A percentile compares a stretch with the other conserved stretches of the same genome.
Evolutionary conservation across 2,113 vertebrate genomes (phyloP).

Genomic region (Entosphenus tridentatus): DNA sequence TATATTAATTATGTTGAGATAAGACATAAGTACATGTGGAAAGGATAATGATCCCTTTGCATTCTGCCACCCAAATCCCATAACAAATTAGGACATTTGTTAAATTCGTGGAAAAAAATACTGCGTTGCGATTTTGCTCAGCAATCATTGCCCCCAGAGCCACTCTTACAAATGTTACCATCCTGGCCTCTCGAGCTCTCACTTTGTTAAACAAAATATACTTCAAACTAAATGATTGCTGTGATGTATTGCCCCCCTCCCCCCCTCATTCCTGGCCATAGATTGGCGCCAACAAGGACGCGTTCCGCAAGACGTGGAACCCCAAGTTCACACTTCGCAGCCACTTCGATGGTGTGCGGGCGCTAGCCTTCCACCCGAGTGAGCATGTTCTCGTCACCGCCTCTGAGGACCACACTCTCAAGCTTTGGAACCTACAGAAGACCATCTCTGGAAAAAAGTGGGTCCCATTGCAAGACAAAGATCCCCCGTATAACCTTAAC

Average conservation of each 20-base stretch:
- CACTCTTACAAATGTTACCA: no score
- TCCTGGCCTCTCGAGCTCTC: no score
- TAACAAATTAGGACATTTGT: no score
- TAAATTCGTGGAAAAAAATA: no score
- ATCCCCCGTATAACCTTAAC: background rate
- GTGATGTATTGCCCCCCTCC: background rate
- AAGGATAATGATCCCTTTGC: no score
- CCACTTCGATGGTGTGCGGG: slow-evolving; percentile 85
- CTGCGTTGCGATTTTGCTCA: no score
- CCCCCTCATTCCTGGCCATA: slow-evolving; percentile 20
- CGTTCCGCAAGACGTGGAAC: slow-evolving; percentile 95
- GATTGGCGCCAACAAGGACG: slow-evolving; percentile 83
- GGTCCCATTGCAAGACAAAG: slow-evolving; percentile 13
- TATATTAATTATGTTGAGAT: no score
- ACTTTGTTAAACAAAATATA: no score
- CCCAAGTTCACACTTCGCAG: slow-evolving; percentile 87
- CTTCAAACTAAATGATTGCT: no score
- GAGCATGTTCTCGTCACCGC: slow-evolving; percentile 92
- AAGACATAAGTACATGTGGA: no score
- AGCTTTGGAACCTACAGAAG: slow-evolving; percentile 98
- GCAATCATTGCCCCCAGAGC: no score
- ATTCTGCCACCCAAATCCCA: no score
- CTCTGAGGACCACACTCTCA: slow-evolving; percentile 92
- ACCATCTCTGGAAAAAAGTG: slow-evolving; percentile 98
- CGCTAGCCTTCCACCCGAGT: slow-evolving; percentile 81